Conservation (phyloP, 2,113 vertebrate species). For the Dromaius novaehollandiae region DNA sequence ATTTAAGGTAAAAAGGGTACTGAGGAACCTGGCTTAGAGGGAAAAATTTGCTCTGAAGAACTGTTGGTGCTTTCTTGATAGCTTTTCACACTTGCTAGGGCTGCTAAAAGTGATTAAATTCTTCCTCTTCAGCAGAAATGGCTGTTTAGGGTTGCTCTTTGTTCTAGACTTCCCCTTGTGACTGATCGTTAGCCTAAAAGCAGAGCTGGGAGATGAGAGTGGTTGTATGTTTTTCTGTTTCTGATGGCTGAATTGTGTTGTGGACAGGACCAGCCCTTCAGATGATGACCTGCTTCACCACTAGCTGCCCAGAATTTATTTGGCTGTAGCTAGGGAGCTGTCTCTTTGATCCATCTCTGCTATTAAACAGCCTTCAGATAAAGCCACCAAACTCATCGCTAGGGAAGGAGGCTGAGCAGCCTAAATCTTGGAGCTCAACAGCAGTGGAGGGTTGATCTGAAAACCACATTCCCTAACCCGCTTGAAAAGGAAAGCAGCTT, state of each 20-base stretch:
- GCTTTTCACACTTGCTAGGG: not conserved
- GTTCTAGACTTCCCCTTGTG: not conserved
- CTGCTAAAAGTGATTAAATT: not conserved
- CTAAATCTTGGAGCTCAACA: not conserved
- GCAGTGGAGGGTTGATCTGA: not conserved
- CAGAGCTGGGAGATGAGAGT: not conserved
- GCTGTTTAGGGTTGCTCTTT: not conserved
- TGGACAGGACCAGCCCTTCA: not conserved
- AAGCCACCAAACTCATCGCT: not conserved
- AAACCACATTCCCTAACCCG: not conserved
- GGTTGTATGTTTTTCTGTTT: not conserved
- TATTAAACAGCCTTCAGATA: not conserved
- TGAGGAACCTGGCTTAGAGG: not conserved
- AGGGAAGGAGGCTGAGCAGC: not conserved
- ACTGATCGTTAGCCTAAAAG: not conserved
- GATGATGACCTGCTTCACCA: not conserved
- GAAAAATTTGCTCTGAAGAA: not conserved
- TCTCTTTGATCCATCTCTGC: constrained; percentile 7
- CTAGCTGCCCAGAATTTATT: not conserved
- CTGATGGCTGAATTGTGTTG: not conserved
- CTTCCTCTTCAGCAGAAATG: not conserved
- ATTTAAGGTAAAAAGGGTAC: not conserved
- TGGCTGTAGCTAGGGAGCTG: not conserved
- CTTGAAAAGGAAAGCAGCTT: not conserved
- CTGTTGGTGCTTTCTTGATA: not conserved